A percentile compares a stretch with the other conserved stretches of the same genome.
Conservation (phyloP, 2,113 vertebrate genomes). For the Oenanthe melanoleuca region DNA sequence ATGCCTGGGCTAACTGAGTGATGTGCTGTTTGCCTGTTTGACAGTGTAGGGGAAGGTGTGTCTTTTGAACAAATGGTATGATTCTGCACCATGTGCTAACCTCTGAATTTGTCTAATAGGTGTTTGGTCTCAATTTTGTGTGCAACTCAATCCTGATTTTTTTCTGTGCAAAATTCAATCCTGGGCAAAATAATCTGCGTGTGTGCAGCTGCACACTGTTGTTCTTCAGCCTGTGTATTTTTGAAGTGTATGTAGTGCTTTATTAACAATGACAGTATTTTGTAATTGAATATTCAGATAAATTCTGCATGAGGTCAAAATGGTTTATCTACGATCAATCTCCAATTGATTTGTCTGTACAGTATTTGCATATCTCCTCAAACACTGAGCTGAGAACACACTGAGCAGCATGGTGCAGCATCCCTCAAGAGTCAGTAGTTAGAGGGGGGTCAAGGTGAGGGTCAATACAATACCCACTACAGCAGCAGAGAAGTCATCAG, state of each 20-base stretch:
- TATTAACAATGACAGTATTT: constrained; percentile 57
- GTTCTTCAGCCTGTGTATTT: background rate
- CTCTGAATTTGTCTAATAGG: background rate
- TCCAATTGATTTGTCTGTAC: constrained; percentile 51
- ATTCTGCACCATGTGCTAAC: background rate
- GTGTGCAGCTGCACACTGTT: background rate
- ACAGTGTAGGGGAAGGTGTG: background rate
- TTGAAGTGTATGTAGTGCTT: background rate
- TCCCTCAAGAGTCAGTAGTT: background rate
- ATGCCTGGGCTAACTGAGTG: background rate
- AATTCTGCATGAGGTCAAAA: constrained; percentile 50
- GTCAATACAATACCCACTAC: constrained; percentile 1
- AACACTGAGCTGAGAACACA: background rate
- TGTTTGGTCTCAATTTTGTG: background rate
- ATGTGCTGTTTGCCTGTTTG: background rate
- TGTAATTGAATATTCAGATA: constrained; percentile 59
- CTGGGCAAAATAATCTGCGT: background rate
- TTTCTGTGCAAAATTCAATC: background rate
- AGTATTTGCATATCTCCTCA: constrained; percentile 45
- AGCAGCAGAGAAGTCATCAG: constrained; percentile 18
- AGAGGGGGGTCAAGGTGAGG: constrained; percentile 45
- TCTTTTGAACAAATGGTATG: background rate
- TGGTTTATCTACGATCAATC: constrained; percentile 45
- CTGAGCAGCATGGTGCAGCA: background rate
- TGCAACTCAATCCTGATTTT: background rate